Conservation (phyloP, 1,140 invertebrate genomes). For the Drosophila mauritiana region DNA sequence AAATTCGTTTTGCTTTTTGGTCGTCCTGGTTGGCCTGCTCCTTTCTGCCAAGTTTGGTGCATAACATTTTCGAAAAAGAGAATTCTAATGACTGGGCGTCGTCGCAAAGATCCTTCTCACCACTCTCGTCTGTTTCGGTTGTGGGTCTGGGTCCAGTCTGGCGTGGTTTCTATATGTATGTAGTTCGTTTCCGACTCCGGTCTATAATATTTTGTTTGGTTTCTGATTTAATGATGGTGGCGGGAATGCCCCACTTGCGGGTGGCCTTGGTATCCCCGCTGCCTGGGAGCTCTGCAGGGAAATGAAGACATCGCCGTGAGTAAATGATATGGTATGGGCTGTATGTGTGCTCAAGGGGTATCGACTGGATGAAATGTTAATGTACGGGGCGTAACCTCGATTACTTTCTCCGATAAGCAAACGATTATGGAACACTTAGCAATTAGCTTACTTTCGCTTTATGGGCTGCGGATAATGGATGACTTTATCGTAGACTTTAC, state of each 20-base stretch:
- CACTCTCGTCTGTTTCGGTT: not conserved
- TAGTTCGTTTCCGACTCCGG: slow-evolving; percentile 32
- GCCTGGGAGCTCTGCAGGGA: slow-evolving; percentile 11
- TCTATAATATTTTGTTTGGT: slow-evolving; percentile 70
- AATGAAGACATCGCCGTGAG: slow-evolving; percentile 58
- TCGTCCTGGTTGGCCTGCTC: slow-evolving; percentile 39
- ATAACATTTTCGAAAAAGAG: slow-evolving; percentile 73
- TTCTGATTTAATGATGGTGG: slow-evolving; percentile 74
- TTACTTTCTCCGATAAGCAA: slow-evolving; percentile 31
- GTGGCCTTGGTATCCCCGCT: slow-evolving; percentile 2
- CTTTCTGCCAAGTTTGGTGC: slow-evolving; percentile 64
- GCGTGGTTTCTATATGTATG: slow-evolving; percentile 12
- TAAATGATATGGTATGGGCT: slow-evolving; percentile 41
- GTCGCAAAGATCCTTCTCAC: slow-evolving; percentile 34
- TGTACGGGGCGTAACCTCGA: slow-evolving; percentile 37
- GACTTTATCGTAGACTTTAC: not conserved
- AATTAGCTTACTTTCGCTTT: slow-evolving; percentile 45
- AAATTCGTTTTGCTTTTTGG: slow-evolving; percentile 78
- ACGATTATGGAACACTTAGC: slow-evolving; percentile 32
- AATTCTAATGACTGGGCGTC: slow-evolving; percentile 80
- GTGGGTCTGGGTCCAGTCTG: slow-evolving; percentile 35
- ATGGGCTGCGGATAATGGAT: not conserved
- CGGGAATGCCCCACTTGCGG: slow-evolving; percentile 36
- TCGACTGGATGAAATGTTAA: slow-evolving; percentile 34
- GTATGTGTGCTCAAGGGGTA: slow-evolving; percentile 8